Percentiles rank a stretch among this genome's conserved stretches.
phyloP scores from a whole-genome alignment of 2,113 vertebrate species.

The Argyrosomus japonicus region DNA sequence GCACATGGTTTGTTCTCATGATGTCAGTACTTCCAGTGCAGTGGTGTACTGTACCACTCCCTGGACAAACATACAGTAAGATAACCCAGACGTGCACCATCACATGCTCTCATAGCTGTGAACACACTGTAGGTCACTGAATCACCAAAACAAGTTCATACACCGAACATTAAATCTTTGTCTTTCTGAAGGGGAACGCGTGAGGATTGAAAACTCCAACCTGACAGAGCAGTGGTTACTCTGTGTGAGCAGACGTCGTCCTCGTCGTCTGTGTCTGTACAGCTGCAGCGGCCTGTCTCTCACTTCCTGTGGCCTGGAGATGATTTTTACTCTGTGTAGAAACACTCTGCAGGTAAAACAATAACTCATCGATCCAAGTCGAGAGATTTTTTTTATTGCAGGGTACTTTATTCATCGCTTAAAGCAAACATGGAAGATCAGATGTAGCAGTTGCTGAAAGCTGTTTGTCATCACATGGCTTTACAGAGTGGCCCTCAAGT shows the following conservation, averaged over 20 bases:
- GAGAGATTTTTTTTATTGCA: not conserved
- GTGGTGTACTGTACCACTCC: slow-evolving; percentile 75
- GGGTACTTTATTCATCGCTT: not conserved
- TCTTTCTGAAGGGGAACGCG: slow-evolving; percentile 73
- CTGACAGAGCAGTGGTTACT: slow-evolving; percentile 65
- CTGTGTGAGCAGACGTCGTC: slow-evolving; percentile 48
- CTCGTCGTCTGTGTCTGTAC: slow-evolving; percentile 63
- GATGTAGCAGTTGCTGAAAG: not conserved
- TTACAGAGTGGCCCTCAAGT: not conserved
- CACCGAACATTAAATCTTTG: not conserved
- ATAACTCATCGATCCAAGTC: not conserved
- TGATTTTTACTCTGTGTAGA: slow-evolving; percentile 72
- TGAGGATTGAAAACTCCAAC: slow-evolving; percentile 57
- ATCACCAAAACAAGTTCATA: not conserved
- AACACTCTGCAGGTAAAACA: slow-evolving; percentile 75
- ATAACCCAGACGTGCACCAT: slow-evolving; percentile 68
- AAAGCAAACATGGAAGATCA: not conserved
- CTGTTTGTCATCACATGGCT: slow-evolving; percentile 1
- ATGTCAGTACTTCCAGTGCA: slow-evolving; percentile 70
- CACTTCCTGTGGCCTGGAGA: slow-evolving; percentile 53
- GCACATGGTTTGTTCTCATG: slow-evolving; percentile 82
- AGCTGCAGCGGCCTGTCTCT: slow-evolving; percentile 63
- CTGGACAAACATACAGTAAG: slow-evolving; percentile 82
- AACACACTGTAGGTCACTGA: slow-evolving; percentile 30
- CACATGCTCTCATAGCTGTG: slow-evolving; percentile 47